phyloP scores from a whole-genome alignment of 2,888 invertebrate genomes.

The Sarcophaga subvicina region DNA sequence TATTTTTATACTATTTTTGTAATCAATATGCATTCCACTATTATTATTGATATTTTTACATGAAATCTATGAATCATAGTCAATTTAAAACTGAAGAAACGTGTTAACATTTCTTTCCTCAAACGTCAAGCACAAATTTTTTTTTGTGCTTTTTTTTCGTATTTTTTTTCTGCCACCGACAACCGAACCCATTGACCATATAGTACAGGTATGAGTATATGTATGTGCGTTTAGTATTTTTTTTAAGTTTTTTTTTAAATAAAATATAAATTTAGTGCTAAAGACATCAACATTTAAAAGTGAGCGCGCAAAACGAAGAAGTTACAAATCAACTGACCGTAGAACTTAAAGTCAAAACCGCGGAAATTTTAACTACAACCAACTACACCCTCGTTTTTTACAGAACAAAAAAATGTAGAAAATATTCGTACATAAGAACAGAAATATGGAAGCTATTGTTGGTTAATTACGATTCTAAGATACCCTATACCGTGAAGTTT shows the following conservation, averaged over 20 bases:
- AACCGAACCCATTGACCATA: conserved; percentile 66
- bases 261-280: conserved; percentile 6
- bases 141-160: conserved; percentile 9
- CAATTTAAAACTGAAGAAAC: conserved; percentile 64
- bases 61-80: conserved; percentile 68
- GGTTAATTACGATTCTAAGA: too few species aligned
- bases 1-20: conserved; percentile 38
- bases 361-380: conserved; percentile 37
- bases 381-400: conserved; percentile 45
- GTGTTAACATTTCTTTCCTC: conserved; percentile 70
- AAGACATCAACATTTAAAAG: conserved; percentile 43
- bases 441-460: too few species aligned
- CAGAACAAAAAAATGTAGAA: background rate
- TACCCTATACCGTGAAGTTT: too few species aligned
- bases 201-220: background rate
- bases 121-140: conserved; percentile 47
- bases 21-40: conserved; percentile 57
- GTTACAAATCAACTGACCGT: conserved; percentile 8
- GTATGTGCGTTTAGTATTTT: background rate
- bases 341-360: background rate
- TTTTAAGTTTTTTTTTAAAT: background rate
- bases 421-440: background rate
- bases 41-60: conserved; percentile 59
- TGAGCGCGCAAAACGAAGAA: conserved; percentile 14
- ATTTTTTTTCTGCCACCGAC: conserved; percentile 38